These are phyloP conservation scores for Delia radicum DNA, from an alignment of 1,140 invertebrate genomes.

Conservation along the genomic window DNA sequence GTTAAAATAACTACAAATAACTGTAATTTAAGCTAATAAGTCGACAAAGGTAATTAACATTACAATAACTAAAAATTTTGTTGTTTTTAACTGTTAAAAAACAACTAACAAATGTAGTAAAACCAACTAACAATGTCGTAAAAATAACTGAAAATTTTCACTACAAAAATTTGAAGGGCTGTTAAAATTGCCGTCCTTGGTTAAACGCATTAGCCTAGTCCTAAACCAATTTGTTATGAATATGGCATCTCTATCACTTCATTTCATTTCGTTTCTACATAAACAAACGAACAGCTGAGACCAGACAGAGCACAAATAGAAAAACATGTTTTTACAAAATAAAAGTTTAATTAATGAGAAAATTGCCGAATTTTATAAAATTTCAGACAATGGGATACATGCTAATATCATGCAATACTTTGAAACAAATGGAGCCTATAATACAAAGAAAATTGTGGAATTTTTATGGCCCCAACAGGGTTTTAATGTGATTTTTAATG, in stretches of 20 bases:
- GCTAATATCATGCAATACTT: background rate
- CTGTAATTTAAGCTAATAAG: too few relatives aligned
- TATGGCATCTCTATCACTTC: background rate
- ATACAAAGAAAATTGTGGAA: background rate
- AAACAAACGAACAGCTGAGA: background rate
- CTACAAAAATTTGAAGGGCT: too few relatives aligned
- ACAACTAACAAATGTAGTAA: too few relatives aligned
- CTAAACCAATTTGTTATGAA: background rate
- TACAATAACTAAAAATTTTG: too few relatives aligned
- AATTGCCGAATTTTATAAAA: conserved; percentile 12
- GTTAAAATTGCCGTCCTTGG: too few relatives aligned
- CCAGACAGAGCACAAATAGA: background rate
- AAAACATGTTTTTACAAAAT: background rate
- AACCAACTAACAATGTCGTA: too few relatives aligned
- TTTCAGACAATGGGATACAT: too few relatives aligned
- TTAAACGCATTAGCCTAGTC: background rate
- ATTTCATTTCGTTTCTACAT: background rate
- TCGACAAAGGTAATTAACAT: too few relatives aligned
- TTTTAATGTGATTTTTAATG: background rate
- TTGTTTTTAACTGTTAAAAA: too few relatives aligned
- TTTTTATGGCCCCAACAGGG: background rate
- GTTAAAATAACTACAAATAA: too few relatives aligned
- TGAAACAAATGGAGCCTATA: background rate
- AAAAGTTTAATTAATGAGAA: background rate
- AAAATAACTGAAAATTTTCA: too few relatives aligned